Evolutionary conservation across 2,797 vertebrate genomes (phyloP).

Genomic region (Leptatherina wallacei): DNA sequence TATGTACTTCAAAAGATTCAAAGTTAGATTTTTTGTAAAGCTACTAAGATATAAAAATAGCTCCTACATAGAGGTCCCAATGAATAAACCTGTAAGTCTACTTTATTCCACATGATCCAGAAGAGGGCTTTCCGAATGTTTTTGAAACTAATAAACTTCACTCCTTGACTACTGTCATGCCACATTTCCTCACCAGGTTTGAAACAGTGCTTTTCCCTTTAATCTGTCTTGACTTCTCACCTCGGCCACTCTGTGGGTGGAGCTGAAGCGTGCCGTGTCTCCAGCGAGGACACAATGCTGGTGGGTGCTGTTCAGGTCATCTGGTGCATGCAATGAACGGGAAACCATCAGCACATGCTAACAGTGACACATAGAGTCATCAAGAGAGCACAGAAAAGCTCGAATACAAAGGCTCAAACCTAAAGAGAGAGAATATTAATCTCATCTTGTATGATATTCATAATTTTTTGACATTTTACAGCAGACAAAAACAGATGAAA

Average conservation of each 20-base stretch:
- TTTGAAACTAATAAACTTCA: not conserved
- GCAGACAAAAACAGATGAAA: constrained; percentile 63
- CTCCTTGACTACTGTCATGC: not conserved
- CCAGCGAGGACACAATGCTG: constrained; percentile 96
- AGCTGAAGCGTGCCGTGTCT: constrained; percentile 92
- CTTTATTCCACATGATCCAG: not conserved
- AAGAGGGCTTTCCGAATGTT: not conserved
- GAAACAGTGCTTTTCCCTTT: not conserved
- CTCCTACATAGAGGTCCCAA: not conserved
- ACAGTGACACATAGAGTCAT: not conserved
- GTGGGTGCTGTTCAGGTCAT: constrained; percentile 94
- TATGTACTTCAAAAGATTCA: not conserved
- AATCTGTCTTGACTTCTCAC: constrained; percentile 76
- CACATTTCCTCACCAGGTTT: constrained; percentile 1
- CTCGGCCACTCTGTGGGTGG: constrained; percentile 93
- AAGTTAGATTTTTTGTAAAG: not conserved
- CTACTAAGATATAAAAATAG: not conserved
- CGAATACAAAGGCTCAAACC: constrained; percentile 2
- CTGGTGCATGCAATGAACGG: constrained; percentile 74
- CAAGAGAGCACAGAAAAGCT: constrained; percentile 16
- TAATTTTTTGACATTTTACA: constrained; percentile 46
- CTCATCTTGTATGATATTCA: constrained; percentile 9
- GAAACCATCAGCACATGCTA: constrained; percentile 16
- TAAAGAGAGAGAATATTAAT: constrained; percentile 1
- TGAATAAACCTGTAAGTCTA: not conserved